Percentiles rank a stretch among this genome's conserved stretches.
Conservation (phyloP, 2,888 invertebrate species). For the Muscina levida region DNA sequence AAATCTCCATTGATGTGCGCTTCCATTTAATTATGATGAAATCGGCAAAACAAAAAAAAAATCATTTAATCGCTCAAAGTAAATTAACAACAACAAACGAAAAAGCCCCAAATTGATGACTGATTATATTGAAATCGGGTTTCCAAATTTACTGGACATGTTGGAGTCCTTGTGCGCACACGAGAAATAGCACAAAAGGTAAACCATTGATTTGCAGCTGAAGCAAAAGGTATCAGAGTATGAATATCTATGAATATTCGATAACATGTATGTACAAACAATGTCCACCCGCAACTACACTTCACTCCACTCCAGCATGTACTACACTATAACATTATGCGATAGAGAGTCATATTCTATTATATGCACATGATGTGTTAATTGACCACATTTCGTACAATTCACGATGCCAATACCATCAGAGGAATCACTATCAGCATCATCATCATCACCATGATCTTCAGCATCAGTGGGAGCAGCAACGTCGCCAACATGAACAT, state of each 20-base stretch:
- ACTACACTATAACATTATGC: conserved; percentile 13
- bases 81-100: conserved; percentile 35
- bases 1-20: no score
- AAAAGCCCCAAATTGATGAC: conserved; percentile 37
- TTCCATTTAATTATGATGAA: not conserved
- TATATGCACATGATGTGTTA: conserved; percentile 75
- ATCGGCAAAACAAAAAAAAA: no score
- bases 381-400: conserved; percentile 75
- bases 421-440: conserved; percentile 19
- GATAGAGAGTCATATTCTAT: not conserved
- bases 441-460: conserved; percentile 18
- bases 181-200: not conserved
- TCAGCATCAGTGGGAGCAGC: not conserved
- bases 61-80: conserved; percentile 57
- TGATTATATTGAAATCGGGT: conserved; percentile 29
- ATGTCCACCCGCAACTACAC: not conserved
- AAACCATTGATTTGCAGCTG: conserved; percentile 27
- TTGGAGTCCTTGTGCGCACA: not conserved
- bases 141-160: no score
- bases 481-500: not conserved
- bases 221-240: conserved; percentile 12
- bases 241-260: not conserved
- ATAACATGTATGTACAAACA: not conserved
- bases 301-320: not conserved
- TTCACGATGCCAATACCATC: conserved; percentile 59